Evolutionary conservation across 1,140 invertebrate species (phyloP).

Genomic region (Eurosta solidaginis): DNA sequence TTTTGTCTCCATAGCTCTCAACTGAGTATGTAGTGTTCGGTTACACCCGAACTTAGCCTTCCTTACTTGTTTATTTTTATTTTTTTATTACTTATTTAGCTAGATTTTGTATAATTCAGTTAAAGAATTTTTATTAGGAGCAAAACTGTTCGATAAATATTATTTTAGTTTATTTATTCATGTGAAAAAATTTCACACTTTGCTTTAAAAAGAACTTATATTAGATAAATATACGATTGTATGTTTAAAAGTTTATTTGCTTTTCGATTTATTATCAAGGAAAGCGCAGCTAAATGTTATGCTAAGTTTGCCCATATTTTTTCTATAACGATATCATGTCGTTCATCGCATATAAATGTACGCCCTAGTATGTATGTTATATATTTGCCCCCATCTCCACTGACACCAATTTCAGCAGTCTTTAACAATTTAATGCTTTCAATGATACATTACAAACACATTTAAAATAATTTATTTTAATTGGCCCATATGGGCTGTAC

Average conservation of each 20-base stretch:
- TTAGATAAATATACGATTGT: too few relatives aligned
- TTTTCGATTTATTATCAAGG: constrained; percentile 5
- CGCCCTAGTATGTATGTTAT: not conserved
- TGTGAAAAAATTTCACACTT: not conserved
- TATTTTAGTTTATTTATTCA: not conserved
- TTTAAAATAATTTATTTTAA: constrained; percentile 10
- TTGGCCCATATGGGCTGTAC: not conserved
- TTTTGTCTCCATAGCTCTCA: too few relatives aligned
- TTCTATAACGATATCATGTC: not conserved
- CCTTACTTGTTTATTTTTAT: not conserved
- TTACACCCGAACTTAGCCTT: too few relatives aligned
- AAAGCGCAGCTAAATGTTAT: not conserved
- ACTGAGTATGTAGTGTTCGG: too few relatives aligned
- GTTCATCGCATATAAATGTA: not conserved
- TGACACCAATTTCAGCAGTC: not conserved
- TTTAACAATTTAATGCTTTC: not conserved
- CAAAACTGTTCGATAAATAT: constrained; percentile 13
- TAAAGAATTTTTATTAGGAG: not conserved
- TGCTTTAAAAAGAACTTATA: not conserved
- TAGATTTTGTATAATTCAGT: not conserved
- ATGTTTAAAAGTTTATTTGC: constrained; percentile 19
- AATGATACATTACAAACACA: not conserved
- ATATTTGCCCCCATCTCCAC: not conserved
- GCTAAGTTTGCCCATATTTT: not conserved
- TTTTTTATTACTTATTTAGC: constrained; percentile 1